Conservation (phyloP, 37 sponge, comb jelly and placozoan genomes). For the Beroe forskalii region DNA sequence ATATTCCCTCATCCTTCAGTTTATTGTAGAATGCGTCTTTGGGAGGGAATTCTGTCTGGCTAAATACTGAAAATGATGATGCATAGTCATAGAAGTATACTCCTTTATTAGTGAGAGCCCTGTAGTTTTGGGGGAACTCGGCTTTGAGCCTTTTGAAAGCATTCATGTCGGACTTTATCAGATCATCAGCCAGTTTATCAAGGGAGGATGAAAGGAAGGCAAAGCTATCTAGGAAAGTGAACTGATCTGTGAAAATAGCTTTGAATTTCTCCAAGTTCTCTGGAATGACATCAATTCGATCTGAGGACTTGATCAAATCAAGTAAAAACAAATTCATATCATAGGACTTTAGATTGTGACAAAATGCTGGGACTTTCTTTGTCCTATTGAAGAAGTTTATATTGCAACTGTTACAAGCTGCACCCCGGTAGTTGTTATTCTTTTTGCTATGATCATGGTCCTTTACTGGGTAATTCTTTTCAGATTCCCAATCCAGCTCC, state of each 20-base stretch:
- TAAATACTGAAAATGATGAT: neutral
- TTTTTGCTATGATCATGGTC: slow-evolving; percentile 40
- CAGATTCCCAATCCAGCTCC: slow-evolving; percentile 34
- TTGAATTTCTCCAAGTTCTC: slow-evolving; percentile 34
- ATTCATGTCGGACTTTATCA: slow-evolving; percentile 2
- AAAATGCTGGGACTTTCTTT: slow-evolving; percentile 36
- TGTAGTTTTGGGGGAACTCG: neutral
- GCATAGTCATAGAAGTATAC: slow-evolving; percentile 63
- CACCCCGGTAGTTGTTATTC: slow-evolving; percentile 16
- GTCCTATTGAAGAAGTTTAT: slow-evolving; percentile 49
- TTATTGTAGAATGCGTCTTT: slow-evolving; percentile 25
- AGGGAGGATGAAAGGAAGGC: slow-evolving; percentile 17
- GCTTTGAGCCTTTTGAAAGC: neutral
- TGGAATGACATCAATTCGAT: neutral
- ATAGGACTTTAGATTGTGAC: slow-evolving; percentile 22
- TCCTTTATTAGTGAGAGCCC: slow-evolving; percentile 6
- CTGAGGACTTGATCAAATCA: slow-evolving; percentile 1
- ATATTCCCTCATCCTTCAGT: neutral
- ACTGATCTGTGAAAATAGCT: slow-evolving; percentile 42
- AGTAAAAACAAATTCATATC: slow-evolving; percentile 18
- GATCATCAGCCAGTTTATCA: neutral
- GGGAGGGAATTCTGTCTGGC: slow-evolving; percentile 8
- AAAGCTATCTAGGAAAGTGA: slow-evolving; percentile 50
- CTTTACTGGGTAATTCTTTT: slow-evolving; percentile 29
- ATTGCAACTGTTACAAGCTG: slow-evolving; percentile 42